Conservation (phyloP, 2,113 vertebrate species). For the Cinclus cinclus region DNA sequence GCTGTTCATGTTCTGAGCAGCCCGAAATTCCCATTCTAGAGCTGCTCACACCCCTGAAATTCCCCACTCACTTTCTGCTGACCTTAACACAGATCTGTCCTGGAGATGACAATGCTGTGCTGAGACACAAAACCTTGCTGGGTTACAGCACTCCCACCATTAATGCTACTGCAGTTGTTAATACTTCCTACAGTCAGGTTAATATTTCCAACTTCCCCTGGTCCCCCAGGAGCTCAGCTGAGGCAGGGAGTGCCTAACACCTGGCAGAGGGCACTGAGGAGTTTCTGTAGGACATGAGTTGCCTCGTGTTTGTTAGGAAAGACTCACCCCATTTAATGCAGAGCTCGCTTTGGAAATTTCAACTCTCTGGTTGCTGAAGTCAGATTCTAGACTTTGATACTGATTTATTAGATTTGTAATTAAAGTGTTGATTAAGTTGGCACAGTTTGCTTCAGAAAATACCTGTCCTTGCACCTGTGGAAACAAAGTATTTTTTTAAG, state of each 20-base stretch:
- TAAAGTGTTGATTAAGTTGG: slow-evolving; percentile 89
- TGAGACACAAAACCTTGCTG: neutral
- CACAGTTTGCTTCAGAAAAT: slow-evolving; percentile 93
- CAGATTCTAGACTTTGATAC: slow-evolving; percentile 90
- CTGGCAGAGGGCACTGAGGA: neutral
- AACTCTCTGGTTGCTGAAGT: slow-evolving; percentile 85
- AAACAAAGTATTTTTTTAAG: neutral
- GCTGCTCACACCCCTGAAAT: too few relatives aligned
- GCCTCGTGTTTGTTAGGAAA: neutral
- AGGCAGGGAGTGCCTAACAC: neutral
- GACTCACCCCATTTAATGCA: slow-evolving; percentile 92
- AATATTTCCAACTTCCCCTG: neutral
- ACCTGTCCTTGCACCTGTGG: slow-evolving; percentile 90
- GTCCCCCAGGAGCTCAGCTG: neutral
- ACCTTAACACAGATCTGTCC: neutral
- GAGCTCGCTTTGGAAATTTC: slow-evolving; percentile 95
- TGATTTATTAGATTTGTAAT: slow-evolving; percentile 95
- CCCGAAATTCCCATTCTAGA: neutral
- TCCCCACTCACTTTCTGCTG: neutral
- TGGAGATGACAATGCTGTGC: neutral
- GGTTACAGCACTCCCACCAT: neutral
- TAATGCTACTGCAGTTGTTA: neutral
- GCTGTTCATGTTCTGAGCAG: neutral
- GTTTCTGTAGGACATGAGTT: neutral
- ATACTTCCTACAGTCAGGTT: too few relatives aligned